Evolutionary conservation across 2,797 vertebrate genomes (phyloP), one percentile per base, ranked within the genome.

Genomic region (Notolabrus celidotus): DNA sequence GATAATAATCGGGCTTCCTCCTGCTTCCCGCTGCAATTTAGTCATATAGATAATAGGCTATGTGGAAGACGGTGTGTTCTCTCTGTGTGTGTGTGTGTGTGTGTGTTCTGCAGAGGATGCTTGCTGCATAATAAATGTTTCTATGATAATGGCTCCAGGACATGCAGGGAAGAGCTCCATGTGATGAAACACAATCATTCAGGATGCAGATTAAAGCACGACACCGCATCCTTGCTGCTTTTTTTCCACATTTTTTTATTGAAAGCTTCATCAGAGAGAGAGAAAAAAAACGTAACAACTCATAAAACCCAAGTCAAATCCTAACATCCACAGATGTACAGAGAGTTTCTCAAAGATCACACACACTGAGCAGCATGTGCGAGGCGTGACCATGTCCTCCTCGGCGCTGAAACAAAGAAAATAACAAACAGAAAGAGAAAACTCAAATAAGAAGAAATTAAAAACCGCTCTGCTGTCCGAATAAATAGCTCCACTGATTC

Each of bases 301-400:
- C 88, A 92, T 90, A 85, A 93, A 97, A 97, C 93, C 95, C 92
- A 97, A 96, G 93, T 96, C 95, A 94, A 95, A 96, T 96, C 94
- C 92, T 95, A 96, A 96, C 95, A 96, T 97, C 96, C 96, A 97
- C 95, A 96, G 95, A 97, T 96, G 95, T 96, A 96, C 96, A 95
- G 94, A 96, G 95, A 96, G 82, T 86, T 88, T 93, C 81, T 92
- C 90, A 89, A 90, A 89, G 75, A 90, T 92, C 86, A 75, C 90
- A 91, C 90, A 90, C 88, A 86, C 88, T 20, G 73, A 89, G 88
- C 86, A 74, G 82, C 70, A 77, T 88, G 90, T 87, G 84, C n/a
- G 82, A 88, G 91, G 84, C 80, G 67, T 90, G 88, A 91, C 89
- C 88, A 67, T 80, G 84, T 90, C 91, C 75, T 88, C 80, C 84